A percentile compares a stretch with the other conserved stretches of the same genome.
Conservation (phyloP, 64 coral and sea anemone genomes). For the Actinia tenebrosa region DNA sequence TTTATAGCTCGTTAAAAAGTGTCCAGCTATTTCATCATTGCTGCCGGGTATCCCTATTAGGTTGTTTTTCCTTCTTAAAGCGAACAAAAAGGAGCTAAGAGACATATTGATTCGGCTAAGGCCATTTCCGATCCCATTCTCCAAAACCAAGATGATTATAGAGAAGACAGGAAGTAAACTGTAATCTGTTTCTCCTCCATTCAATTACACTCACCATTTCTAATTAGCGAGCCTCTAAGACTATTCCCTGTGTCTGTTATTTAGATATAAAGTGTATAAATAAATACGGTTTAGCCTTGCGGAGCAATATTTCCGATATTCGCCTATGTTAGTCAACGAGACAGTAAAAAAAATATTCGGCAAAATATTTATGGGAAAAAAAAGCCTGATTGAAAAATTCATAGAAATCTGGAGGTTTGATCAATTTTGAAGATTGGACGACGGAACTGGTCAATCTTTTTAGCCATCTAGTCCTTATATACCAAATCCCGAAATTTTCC, state of each 20-base stretch:
- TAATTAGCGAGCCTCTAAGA: slow-evolving; percentile 73
- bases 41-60: not conserved
- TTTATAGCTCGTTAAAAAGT: not conserved
- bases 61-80: slow-evolving; percentile 65
- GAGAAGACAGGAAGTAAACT: slow-evolving; percentile 82
- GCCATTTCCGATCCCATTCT: slow-evolving; percentile 79
- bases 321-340: not conserved
- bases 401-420: not conserved
- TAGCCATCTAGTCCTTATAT: slow-evolving; percentile 75
- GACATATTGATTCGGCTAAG: slow-evolving; percentile 60
- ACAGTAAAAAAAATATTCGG: not conserved
- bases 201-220: slow-evolving; percentile 67
- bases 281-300: not conserved
- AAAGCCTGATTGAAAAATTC: not conserved
- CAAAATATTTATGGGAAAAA: not conserved
- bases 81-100: slow-evolving; percentile 73
- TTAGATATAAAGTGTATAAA: not conserved
- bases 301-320: not conserved
- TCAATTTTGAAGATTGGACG: not conserved
- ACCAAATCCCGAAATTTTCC: slow-evolving; percentile 68
- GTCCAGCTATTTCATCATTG: not conserved
- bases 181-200: slow-evolving; percentile 88
- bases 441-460: not conserved
- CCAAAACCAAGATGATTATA: slow-evolving; percentile 67
- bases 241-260: not conserved